A percentile compares a stretch with the other conserved stretches of the same genome.
These are phyloP conservation scores for Trididemnum nubilum DNA, from an alignment of 23 tunicate genomes.

Conservation along the genomic window DNA sequence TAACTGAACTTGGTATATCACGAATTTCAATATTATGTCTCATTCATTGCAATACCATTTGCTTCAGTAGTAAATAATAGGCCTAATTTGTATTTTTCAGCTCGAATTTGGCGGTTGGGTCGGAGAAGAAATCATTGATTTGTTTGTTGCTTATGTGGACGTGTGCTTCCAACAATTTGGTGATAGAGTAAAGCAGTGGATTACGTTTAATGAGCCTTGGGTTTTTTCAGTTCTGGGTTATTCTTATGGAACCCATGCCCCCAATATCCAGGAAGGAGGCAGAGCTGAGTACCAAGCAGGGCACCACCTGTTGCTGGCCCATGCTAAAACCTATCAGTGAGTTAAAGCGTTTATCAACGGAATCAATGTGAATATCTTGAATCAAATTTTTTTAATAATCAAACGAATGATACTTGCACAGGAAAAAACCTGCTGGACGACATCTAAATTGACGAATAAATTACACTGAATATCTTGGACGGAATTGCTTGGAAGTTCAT, in stretches of 20 bases:
- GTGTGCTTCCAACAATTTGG: constrained; percentile 77
- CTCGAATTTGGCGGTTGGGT: constrained; percentile 78
- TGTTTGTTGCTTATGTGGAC: constrained; percentile 65
- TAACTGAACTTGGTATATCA: background rate
- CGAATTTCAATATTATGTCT: background rate
- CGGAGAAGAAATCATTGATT: constrained; percentile 51
- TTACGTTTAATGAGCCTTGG: constrained; percentile 97
- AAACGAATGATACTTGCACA: no score
- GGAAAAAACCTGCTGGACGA: no score
- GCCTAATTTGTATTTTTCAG: no score
- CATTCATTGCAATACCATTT: no score
- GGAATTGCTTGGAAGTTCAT: no score
- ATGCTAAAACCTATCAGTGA: constrained; percentile 76
- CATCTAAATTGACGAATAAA: no score
- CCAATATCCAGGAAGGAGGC: constrained; percentile 73
- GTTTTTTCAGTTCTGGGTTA: constrained; percentile 87
- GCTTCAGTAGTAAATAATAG: no score
- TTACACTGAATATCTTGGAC: no score
- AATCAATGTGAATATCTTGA: no score
- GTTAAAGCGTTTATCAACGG: background rate
- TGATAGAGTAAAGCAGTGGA: constrained; percentile 84
- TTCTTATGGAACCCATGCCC: constrained; percentile 69
- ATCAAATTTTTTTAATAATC: no score
- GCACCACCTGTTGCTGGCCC: constrained; percentile 54
- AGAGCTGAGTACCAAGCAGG: constrained; percentile 68